These are phyloP conservation scores for Spea bombifrons DNA, from an alignment of 2,113 vertebrate genomes.

Conservation along the genomic window DNA sequence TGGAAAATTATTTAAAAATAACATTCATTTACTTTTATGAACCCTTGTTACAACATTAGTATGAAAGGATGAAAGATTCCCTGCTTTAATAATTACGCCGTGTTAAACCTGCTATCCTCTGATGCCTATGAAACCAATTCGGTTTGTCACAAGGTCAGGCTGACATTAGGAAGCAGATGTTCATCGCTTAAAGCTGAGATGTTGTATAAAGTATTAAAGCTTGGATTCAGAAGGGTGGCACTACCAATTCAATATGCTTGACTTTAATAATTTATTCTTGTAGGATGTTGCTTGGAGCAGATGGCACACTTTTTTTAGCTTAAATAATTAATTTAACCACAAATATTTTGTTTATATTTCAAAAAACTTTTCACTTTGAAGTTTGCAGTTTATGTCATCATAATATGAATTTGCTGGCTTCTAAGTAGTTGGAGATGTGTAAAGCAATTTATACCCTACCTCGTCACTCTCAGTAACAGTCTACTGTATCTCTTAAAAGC, in stretches of 20 bases:
- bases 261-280: constrained; percentile 35
- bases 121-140: not conserved
- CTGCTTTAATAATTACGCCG: not conserved
- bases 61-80: no score
- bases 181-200: constrained; percentile 17
- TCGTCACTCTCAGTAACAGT: no score
- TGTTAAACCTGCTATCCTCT: not conserved
- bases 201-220: constrained; percentile 19
- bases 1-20: no score
- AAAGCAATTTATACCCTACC: no score
- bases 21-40: no score
- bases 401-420: no score
- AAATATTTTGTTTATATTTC: constrained; percentile 17
- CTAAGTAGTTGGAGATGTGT: no score
- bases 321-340: constrained; percentile 20
- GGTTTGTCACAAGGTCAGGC: constrained; percentile 14
- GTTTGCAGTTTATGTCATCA: not conserved
- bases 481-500: no score
- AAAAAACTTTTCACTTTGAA: not conserved
- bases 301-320: constrained; percentile 3
- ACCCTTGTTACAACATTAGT: no score
- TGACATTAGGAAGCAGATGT: constrained; percentile 30
- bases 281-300: constrained; percentile 7
- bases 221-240: not conserved
- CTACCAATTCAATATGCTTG: constrained; percentile 14